A percentile compares a stretch with the other conserved stretches of the same genome.
phyloP scores from a whole-genome alignment of 1,140 invertebrate genomes.

The Periplaneta americana region DNA sequence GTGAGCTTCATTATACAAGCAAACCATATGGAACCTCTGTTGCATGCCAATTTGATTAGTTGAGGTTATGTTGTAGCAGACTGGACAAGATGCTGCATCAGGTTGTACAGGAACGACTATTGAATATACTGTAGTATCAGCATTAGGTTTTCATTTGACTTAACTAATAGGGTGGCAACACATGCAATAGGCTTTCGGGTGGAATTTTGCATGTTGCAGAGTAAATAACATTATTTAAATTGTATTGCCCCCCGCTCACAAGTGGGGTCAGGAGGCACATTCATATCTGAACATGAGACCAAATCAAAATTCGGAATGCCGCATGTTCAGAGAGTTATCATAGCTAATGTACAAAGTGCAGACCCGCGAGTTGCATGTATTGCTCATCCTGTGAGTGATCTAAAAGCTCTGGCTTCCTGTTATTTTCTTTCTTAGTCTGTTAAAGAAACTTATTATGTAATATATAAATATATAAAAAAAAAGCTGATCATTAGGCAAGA shows the following conservation, averaged over 20 bases:
- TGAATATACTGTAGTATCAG: constrained; percentile 2
- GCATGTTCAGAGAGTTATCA: not conserved
- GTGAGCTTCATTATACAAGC: constrained; percentile 4
- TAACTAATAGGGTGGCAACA: constrained; percentile 1
- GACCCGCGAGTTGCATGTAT: not conserved
- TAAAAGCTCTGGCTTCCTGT: constrained; percentile 16
- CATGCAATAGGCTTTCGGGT: not conserved
- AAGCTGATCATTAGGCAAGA: constrained; percentile 14
- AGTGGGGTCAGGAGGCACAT: not conserved
- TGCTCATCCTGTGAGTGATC: constrained; percentile 8
- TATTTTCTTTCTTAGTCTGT: constrained; percentile 19
- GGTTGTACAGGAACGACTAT: constrained; percentile 2
- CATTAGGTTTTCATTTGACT: not conserved
- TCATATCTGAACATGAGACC: not conserved
- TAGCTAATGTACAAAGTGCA: not conserved
- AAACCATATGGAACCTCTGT: not conserved
- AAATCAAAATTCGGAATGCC: not conserved
- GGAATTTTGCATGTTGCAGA: not conserved
- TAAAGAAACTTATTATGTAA: constrained; percentile 14
- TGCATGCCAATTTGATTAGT: constrained; percentile 4
- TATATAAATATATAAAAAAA: constrained; percentile 17
- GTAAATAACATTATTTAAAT: not conserved
- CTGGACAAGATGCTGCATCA: not conserved
- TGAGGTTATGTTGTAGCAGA: not conserved
- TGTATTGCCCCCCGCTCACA: not conserved